Base-by-base conservation (phyloP, 1,140 invertebrate genomes). In the Drosophila busckii region DNA sequence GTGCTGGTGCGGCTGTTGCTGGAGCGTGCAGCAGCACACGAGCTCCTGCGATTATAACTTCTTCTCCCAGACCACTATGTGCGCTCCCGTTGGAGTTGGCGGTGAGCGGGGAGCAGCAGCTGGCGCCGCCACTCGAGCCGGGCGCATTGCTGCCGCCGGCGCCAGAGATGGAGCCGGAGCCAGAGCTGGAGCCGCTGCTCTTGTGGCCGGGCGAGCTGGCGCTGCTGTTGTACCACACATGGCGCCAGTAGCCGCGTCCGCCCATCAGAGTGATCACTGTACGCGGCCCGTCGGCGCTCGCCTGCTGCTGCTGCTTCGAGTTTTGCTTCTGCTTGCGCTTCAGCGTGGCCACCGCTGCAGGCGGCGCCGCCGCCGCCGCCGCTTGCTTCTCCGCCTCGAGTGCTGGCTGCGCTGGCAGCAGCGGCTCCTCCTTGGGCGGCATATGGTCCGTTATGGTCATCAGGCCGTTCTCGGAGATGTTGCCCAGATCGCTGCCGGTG, bases 11-110 rank as follows among this genome's bases (percentile, higher is more conserved):
- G 68, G 68, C 23, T 80, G 71, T 63, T 78, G 68, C 59, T 78
- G 73, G 20, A 76, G 46, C 13, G 67, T 78, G 48, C 73, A 80
- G 41, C 80, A 83, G 71, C 83, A 85, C 76, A 80, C 71, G 55
- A 71, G 60, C 83, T 85, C 83, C 83, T 70, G 61, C 48, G 84
- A 85, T 90, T 89, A 96, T 90, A 96, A 91, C 80, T 96, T 95
- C 90, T 95, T 94, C 88, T 97, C 95, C 95, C 95, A 96, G 6
- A 96, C 90, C 22, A 96, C 92, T 63, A 96, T 93, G 88, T 96
- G 94, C 7, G 95, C 94, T 89, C 96, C 94, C n/a, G 64, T 91
- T 93, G 67, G 89, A 92, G 68, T 93, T 93, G 13, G 91, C 90
- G 54, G 92, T 91, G 52, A 86, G 65, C 9, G 89, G 66, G 3